A percentile compares a stretch with the other conserved stretches of the same genome.
These are phyloP conservation scores for Protobothrops mucrosquamatus DNA, from an alignment of 2,113 vertebrate species.

Conservation along the genomic window DNA sequence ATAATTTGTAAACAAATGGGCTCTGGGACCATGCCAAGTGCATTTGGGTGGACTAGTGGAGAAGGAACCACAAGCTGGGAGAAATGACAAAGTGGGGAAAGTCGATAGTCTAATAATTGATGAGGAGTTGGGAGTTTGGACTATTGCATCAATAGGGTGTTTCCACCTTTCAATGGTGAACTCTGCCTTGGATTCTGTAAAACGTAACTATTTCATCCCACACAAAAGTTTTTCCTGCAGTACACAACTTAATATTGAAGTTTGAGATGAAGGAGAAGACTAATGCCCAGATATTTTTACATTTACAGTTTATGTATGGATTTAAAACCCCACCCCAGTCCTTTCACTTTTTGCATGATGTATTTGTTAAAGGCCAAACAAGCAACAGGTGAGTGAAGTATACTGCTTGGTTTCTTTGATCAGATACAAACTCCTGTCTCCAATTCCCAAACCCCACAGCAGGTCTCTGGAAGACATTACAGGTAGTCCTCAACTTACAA, in stretches of 20 bases:
- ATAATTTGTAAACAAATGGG: neutral
- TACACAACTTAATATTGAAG: neutral
- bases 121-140: neutral
- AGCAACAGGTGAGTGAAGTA: neutral
- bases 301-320: neutral
- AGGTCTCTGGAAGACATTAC: neutral
- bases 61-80: neutral
- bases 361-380: neutral
- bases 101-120: neutral
- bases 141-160: neutral
- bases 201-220: neutral
- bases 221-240: neutral
- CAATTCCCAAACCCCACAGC: neutral
- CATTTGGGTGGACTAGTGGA: neutral
- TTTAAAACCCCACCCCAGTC: neutral
- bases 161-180: neutral
- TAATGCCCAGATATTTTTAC: neutral
- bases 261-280: neutral
- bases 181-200: neutral
- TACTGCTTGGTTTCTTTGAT: neutral
- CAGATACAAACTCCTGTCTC: neutral
- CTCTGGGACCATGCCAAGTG: neutral
- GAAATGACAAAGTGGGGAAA: neutral
- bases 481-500: neutral
- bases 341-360: neutral